Conservation (phyloP, 2,888 invertebrate species). For the Lasioglossum oenotherae region DNA sequence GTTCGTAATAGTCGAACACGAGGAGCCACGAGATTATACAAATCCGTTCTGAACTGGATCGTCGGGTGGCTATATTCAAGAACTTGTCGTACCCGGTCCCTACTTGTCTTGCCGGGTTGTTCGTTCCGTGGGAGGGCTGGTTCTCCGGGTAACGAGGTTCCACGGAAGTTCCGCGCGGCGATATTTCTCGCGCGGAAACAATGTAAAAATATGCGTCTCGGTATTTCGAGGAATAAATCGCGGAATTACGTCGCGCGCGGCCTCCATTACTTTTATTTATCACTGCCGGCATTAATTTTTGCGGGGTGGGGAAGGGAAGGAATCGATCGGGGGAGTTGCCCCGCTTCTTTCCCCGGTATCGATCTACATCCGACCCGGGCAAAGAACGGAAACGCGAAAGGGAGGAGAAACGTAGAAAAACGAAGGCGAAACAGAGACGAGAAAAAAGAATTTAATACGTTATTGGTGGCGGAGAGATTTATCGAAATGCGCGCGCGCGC, state of each 20-base stretch:
- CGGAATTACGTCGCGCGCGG: constrained; percentile 35
- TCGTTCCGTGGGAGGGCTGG: constrained; percentile 17
- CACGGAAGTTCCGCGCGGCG: constrained; percentile 4
- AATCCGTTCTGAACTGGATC: constrained; percentile 47
- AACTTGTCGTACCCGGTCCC: constrained; percentile 41
- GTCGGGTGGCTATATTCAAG: constrained; percentile 45
- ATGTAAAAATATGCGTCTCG: constrained; percentile 47
- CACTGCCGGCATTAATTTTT: constrained; percentile 48
- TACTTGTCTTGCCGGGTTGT: constrained; percentile 31
- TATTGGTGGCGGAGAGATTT: constrained; percentile 60
- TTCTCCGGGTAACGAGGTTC: constrained; percentile 36
- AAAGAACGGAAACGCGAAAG: neutral
- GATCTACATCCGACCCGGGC: neutral
- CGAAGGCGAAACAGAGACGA: neutral
- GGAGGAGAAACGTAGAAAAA: neutral
- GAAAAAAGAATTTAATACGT: constrained; percentile 42
- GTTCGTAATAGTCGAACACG: constrained; percentile 50
- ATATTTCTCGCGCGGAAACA: constrained; percentile 27
- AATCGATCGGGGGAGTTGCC: constrained; percentile 35
- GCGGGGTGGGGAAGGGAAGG: neutral
- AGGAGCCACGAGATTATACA: constrained; percentile 52
- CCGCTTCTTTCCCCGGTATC: neutral
- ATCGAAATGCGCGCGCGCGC: constrained; percentile 62
- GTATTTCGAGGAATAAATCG: constrained; percentile 44
- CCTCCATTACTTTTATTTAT: constrained; percentile 47